Percentiles rank a stretch among this genome's conserved stretches.
Conservation (phyloP, 1,140 invertebrate species). For the Atta cephalotes region DNA sequence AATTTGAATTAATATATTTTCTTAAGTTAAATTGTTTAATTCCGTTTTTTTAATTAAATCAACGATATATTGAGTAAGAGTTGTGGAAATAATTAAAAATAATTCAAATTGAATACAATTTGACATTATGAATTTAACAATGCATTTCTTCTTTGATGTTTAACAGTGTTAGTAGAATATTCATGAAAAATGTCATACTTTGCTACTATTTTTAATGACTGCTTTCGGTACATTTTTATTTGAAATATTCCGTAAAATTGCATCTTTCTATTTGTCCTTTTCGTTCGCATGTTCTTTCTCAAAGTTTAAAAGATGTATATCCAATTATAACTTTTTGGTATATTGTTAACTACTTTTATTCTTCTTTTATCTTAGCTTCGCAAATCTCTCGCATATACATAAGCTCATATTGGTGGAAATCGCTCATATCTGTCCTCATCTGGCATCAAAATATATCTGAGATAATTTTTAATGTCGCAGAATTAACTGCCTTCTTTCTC, state of each 20-base stretch:
- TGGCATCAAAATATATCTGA: conserved; percentile 5
- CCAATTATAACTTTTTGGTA: conserved; percentile 10
- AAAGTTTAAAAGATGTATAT: not conserved
- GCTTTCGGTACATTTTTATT: not conserved
- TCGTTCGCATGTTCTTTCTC: not conserved
- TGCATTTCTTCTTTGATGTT: too few relatives aligned
- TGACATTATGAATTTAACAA: too few relatives aligned
- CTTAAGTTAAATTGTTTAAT: too few relatives aligned
- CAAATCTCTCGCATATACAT: conserved; percentile 5
- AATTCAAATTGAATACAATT: too few relatives aligned
- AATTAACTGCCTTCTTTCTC: not conserved
- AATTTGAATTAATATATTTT: too few relatives aligned
- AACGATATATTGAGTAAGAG: too few relatives aligned
- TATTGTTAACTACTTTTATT: not conserved
- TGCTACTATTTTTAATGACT: too few relatives aligned
- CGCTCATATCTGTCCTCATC: conserved; percentile 16
- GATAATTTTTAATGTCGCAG: conserved; percentile 31
- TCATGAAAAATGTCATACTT: too few relatives aligned
- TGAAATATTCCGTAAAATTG: not conserved
- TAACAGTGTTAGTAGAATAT: too few relatives aligned
- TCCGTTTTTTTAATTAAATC: too few relatives aligned
- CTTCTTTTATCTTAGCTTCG: conserved; percentile 2
- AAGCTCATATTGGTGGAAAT: not conserved
- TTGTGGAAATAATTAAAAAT: too few relatives aligned
- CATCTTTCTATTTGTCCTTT: not conserved